Percentiles rank a stretch among this genome's conserved stretches.
These are phyloP conservation scores for Morbakka virulenta DNA, from an alignment of 30 jellyfish, hydroid and myxozoan species.

Conservation along the genomic window DNA sequence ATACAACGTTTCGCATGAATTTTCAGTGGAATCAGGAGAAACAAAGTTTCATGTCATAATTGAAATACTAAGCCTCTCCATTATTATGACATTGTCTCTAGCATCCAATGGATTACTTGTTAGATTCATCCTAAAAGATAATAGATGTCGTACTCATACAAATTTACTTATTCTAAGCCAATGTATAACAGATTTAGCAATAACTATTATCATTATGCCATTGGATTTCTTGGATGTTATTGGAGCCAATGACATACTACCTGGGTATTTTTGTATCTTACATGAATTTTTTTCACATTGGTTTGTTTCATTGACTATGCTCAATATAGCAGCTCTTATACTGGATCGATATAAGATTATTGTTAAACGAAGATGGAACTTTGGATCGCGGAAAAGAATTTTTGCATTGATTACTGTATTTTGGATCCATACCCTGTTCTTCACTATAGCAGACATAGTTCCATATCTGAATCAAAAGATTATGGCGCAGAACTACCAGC, in stretches of 20 bases:
- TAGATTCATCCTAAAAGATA: slow-evolving; percentile 13
- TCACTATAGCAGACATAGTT: background rate
- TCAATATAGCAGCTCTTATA: slow-evolving; percentile 40
- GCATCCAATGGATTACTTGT: background rate
- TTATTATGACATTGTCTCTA: background rate
- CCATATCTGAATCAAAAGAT: background rate
- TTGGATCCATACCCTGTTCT: slow-evolving; percentile 16
- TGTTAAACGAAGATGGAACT: slow-evolving; percentile 9
- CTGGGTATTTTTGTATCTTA: slow-evolving; percentile 2
- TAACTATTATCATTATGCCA: slow-evolving; percentile 36
- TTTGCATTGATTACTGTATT: slow-evolving; percentile 36
- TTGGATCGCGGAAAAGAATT: slow-evolving; percentile 11
- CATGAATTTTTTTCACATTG: slow-evolving; percentile 29
- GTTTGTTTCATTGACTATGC: slow-evolving; percentile 48
- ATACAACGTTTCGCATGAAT: too few relatives aligned
- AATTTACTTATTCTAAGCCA: slow-evolving; percentile 27
- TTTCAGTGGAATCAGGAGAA: too few relatives aligned
- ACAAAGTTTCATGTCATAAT: too few relatives aligned
- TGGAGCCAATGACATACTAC: background rate
- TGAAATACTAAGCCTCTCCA: background rate
- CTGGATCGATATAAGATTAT: slow-evolving; percentile 35
- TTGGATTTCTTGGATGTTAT: background rate
- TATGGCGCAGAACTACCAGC: background rate
- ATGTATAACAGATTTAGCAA: slow-evolving; percentile 12
- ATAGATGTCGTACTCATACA: slow-evolving; percentile 40